Conservation (phyloP, 2,113 vertebrate species). For the Leptobrachium ailaonicum region DNA sequence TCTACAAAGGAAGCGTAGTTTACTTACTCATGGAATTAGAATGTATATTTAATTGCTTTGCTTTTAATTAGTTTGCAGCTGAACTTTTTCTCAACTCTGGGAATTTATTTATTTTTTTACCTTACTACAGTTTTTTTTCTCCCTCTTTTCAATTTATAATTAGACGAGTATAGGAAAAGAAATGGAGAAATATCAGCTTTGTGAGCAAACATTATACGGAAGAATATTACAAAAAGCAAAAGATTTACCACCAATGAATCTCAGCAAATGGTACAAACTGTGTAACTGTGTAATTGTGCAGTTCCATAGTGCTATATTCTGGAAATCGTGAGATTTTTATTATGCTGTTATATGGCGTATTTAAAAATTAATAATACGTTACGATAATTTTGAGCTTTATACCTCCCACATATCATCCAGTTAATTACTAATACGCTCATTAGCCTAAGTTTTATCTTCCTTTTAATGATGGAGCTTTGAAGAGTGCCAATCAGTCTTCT, state of each 20-base stretch:
- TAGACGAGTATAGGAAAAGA: neutral
- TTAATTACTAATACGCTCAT: slow-evolving; percentile 35
- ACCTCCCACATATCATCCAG: slow-evolving; percentile 43
- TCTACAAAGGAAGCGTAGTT: too few relatives aligned
- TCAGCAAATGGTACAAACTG: neutral
- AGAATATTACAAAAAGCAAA: neutral
- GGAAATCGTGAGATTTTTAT: slow-evolving; percentile 22
- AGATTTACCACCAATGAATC: neutral
- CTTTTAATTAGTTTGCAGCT: neutral
- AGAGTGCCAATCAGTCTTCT: slow-evolving; percentile 36
- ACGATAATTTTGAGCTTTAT: slow-evolving; percentile 11
- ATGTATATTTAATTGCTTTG: neutral
- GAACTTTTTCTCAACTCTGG: neutral
- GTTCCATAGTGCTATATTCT: neutral
- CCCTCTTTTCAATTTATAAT: neutral
- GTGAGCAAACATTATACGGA: neutral
- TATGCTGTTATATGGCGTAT: slow-evolving; percentile 11
- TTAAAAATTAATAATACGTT: slow-evolving; percentile 35
- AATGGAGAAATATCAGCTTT: neutral
- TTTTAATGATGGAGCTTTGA: slow-evolving; percentile 49
- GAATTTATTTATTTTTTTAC: neutral
- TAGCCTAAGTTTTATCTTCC: slow-evolving; percentile 32
- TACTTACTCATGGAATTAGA: too few relatives aligned
- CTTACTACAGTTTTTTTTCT: too few relatives aligned
- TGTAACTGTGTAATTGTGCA: neutral